Conservation (phyloP, 2,797 vertebrate species). For the Champsocephalus gunnari region DNA sequence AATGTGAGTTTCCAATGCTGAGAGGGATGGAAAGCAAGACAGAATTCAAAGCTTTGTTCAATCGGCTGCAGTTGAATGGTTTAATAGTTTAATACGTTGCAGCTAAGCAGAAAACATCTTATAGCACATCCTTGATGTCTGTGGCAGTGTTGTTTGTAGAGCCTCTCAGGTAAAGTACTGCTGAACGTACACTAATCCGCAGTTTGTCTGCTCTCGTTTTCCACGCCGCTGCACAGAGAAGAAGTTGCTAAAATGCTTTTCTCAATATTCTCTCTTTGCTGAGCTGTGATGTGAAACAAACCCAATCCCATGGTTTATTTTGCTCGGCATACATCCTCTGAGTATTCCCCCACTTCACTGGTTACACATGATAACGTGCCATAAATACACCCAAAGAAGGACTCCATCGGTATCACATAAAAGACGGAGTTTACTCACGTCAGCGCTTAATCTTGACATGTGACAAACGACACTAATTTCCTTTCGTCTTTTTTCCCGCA, state of each 20-base stretch:
- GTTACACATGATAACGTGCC: conserved; percentile 26
- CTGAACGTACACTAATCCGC: conserved; percentile 31
- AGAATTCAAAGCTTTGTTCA: conserved; percentile 16
- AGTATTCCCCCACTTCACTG: conserved; percentile 20
- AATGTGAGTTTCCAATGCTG: neutral
- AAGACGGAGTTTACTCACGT: conserved; percentile 41
- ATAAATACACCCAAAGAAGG: conserved; percentile 26
- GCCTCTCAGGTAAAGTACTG: conserved; percentile 31
- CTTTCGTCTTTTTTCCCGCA: conserved; percentile 39
- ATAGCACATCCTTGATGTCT: neutral
- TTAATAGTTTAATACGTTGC: neutral
- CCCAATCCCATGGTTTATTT: neutral
- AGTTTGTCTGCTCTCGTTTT: conserved; percentile 40
- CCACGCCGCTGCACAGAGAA: conserved; percentile 19
- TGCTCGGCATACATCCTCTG: neutral
- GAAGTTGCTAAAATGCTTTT: conserved; percentile 22
- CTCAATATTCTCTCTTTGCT: conserved; percentile 10
- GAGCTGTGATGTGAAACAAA: conserved; percentile 46
- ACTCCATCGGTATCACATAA: conserved; percentile 38
- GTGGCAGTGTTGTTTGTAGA: neutral
- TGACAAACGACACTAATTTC: conserved; percentile 62
- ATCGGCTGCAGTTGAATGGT: conserved; percentile 11
- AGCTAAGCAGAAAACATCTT: conserved; percentile 5
- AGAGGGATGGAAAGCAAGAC: neutral
- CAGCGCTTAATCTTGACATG: conserved; percentile 57